Base-by-base conservation (phyloP, 2,888 invertebrate genomes). In the Zaprionus obscuricornis region DNA sequence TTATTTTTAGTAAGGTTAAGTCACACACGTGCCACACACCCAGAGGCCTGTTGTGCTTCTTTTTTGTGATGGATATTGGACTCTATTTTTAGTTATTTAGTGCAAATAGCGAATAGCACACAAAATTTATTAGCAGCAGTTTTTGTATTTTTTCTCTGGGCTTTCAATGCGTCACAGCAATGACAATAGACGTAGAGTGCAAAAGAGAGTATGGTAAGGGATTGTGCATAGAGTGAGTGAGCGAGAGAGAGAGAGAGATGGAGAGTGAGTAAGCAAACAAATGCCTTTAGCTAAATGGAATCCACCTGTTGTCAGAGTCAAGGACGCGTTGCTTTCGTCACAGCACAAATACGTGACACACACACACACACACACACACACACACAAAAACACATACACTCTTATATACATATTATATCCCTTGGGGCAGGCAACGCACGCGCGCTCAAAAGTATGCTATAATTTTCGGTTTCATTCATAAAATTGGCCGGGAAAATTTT, bases 251-350 rank as follows among this genome's bases (percentile, higher is more conserved):
- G n/a, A n/a, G n/a, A n/a, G n/a, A n/a, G n/a, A n/a, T n/a, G n/a
- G n/a, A n/a, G n/a, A n/a, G n/a, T n/a, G n/a, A n/a, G 11, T 36
- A 60, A 39, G 1, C 11, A 46, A 42, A 24, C 13, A 33, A 24
- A 17, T 33, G 36, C 31, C 31, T 39, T 13, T 27, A 20, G 2
- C 4, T n/a, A 39, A 51, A 57, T 63, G 57, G 74, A 51, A 55
- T 66, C 68, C 85, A 81, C 81, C 81, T 81, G 81, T 86, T 81
- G 81, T 68, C 36, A 51, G 50, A 68, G 67, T 82, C 81, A 85
- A 85, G 81, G 86, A 64, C 81, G 50, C 16, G 14, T 36, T 55
- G 78, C 86, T 81, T 86, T 86, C 81, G 87, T 87, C 86, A 86
- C 69, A 59, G 55, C 52, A 54, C 17, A 29, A 45, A 54, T 66